Base-by-base conservation (phyloP, 2,888 invertebrate species). In the Halictus ligatus region DNA sequence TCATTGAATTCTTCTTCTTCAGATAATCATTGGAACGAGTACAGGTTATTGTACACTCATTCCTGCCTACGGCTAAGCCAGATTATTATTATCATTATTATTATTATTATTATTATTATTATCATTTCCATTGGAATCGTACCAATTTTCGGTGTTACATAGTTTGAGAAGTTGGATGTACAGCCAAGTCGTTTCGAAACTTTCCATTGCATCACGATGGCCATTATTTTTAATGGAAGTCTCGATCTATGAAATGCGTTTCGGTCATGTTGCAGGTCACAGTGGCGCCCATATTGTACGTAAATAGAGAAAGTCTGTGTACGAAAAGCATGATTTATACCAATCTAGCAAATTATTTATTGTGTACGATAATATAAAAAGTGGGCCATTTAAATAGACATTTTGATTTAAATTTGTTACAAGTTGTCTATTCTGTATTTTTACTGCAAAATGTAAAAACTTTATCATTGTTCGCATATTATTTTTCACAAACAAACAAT, bases 41-140 rank as follows among this genome's bases (percentile, higher is more conserved):
- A 6, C 8, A n/a, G 60, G 21, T 35, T 35, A 35, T 29, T 29
- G 29, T 64, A 64, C 3, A 2, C 18, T 35, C 7, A 35, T 40
- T 35, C 35, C 15, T 8, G 18, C 21, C 10, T 1, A 29, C 7
- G 29, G 21, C 18, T 21, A 10, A 35, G 67, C 67, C 18, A 15
- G 15, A 64, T 64, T 29, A 64, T 64, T 35, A 0, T 35, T 0
- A 35, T 35, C 8, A 29, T 29, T 67, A 67, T 67, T 6, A 29
- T 67, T 8, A 67, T 35, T n/a, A 60, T n/a, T 35, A 29, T 67
- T 8, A 67, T 35, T n/a, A 60, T n/a, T 35, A 29, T n/a, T 64
- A 67, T 67, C 7, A 67, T 67, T 67, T 67, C 67, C 35, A 67
- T 40, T 67, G 67, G 67, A 67, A 21, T 35, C 35, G 18, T 67